phyloP scores from a whole-genome alignment of 2,113 vertebrate species.

The Eudorcas thomsonii region DNA sequence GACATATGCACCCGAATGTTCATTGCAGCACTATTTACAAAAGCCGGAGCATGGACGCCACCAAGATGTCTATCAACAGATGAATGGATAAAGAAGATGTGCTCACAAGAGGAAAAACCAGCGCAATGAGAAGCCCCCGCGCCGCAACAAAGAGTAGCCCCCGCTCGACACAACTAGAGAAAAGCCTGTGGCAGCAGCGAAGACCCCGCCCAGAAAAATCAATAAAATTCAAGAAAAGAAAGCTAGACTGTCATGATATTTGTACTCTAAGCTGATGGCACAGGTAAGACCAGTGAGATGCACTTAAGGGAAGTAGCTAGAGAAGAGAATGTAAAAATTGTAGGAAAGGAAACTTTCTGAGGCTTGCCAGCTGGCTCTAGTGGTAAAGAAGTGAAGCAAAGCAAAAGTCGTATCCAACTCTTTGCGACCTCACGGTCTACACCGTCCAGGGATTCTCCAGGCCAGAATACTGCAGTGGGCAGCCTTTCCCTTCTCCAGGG shows the following conservation, averaged over 20 bases:
- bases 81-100: background rate
- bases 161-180: rapidly evolving
- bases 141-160: rapidly evolving
- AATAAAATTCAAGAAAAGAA: background rate
- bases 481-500: background rate
- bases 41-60: background rate
- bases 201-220: background rate
- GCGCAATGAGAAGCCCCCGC: rapidly evolving
- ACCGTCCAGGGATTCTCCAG: background rate
- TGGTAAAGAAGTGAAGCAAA: background rate
- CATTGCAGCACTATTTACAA: background rate
- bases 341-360: background rate
- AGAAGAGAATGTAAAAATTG: background rate
- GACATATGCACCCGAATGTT: background rate
- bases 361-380: background rate
- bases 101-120: background rate
- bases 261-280: background rate
- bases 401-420: background rate
- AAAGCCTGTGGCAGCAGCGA: background rate
- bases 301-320: background rate
- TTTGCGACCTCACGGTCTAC: background rate
- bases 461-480: background rate
- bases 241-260: background rate
- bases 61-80: background rate
- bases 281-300: background rate